Evolutionary conservation across 2,113 vertebrate genomes (phyloP).

Genomic region (Catagonus wagneri): DNA sequence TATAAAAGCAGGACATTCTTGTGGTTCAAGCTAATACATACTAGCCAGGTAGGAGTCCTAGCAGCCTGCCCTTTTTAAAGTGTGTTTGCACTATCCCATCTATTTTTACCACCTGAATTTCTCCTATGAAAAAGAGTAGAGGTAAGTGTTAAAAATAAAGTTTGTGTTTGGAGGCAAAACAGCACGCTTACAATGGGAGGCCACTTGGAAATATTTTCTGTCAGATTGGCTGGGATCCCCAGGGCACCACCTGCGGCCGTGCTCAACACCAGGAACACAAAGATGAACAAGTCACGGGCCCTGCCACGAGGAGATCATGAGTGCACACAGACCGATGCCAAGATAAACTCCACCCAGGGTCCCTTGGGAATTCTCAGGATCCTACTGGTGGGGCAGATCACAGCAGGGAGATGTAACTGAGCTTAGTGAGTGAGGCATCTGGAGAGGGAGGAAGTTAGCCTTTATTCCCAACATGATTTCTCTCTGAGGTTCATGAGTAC

Average conservation of each 20-base stretch:
- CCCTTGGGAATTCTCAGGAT: slow-evolving; percentile 12
- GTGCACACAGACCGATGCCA: neutral
- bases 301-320: neutral
- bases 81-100: neutral
- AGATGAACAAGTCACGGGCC: slow-evolving; percentile 40
- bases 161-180: slow-evolving; percentile 24
- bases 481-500: neutral
- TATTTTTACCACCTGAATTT: slow-evolving; percentile 16
- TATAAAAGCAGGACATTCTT: slow-evolving; percentile 43
- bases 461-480: neutral
- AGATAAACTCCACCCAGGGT: neutral
- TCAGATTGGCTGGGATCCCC: neutral
- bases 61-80: slow-evolving; percentile 13
- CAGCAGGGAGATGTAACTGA: neutral
- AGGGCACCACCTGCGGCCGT: neutral
- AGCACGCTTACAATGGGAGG: neutral
- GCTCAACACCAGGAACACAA: neutral
- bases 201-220: neutral
- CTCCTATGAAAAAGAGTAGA: neutral
- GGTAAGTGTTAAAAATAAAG: slow-evolving; percentile 30
- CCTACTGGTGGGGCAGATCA: neutral
- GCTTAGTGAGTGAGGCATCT: neutral
- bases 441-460: neutral
- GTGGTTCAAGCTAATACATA: neutral
- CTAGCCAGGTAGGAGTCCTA: neutral